A percentile compares a stretch with the other conserved stretches of the same genome.
Conservation (phyloP, 2,888 invertebrate genomes). For the Heliconius sara region DNA sequence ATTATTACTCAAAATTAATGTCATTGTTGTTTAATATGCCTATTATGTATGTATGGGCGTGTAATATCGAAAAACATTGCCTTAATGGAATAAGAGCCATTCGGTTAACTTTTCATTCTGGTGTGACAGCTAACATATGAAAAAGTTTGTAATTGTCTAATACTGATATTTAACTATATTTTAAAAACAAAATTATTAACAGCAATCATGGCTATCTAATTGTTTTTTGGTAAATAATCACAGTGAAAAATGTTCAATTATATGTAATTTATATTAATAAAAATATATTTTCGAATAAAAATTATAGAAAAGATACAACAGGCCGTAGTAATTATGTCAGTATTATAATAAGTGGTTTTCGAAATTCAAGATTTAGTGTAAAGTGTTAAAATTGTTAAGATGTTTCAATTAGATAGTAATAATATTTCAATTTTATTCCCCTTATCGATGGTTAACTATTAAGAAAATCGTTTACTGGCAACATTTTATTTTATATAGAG, state of each 20-base stretch:
- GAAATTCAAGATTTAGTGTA: conserved; percentile 46
- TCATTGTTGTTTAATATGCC: background rate
- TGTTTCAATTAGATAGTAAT: conserved; percentile 65
- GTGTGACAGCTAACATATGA: background rate
- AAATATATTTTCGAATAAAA: background rate
- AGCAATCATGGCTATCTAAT: background rate
- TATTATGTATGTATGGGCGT: too few species aligned
- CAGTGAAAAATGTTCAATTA: conserved; percentile 7
- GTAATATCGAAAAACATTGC: background rate
- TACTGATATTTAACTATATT: background rate
- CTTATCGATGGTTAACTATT: conserved; percentile 66
- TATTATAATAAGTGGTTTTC: conserved; percentile 68
- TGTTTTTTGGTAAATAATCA: background rate
- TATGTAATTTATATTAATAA: background rate
- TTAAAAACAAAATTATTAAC: background rate
- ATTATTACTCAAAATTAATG: background rate
- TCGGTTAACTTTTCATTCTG: background rate
- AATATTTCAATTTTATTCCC: conserved; percentile 63
- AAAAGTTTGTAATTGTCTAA: background rate
- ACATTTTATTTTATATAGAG: conserved; percentile 51
- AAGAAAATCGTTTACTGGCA: conserved; percentile 57
- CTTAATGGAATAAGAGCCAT: background rate
- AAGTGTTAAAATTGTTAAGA: conserved; percentile 64
- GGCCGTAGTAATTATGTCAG: conserved; percentile 61
- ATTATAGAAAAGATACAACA: conserved; percentile 7